These are phyloP conservation scores for Chiloscyllium punctatum DNA, from an alignment of 2,797 vertebrate species.

Conservation along the genomic window DNA sequence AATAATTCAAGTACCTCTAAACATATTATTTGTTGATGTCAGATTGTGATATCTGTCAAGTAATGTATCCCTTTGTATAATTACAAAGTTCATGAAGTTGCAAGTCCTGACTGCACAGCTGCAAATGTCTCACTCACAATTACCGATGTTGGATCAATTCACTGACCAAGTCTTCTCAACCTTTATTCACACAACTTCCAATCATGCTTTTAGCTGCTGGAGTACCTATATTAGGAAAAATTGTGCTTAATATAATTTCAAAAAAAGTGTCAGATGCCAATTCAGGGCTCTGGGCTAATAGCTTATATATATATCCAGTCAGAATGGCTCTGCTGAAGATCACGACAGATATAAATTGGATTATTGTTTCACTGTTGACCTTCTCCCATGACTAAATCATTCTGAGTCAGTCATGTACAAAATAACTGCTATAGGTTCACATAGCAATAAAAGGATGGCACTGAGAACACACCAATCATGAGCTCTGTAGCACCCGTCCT, in stretches of 20 bases:
- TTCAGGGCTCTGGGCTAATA: not conserved
- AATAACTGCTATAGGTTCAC: not conserved
- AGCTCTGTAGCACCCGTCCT: not conserved
- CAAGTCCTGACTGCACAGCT: not conserved
- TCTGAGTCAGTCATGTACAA: not conserved
- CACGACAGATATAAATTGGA: not conserved
- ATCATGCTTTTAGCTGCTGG: not conserved
- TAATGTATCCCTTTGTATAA: not conserved
- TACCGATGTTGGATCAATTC: not conserved
- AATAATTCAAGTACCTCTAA: constrained; percentile 6
- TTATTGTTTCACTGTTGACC: not conserved
- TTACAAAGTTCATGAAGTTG: not conserved
- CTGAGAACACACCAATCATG: not conserved
- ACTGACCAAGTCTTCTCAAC: not conserved
- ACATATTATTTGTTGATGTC: not conserved
- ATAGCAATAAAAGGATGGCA: not conserved
- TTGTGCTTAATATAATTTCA: not conserved
- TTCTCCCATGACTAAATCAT: not conserved
- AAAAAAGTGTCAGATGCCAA: not conserved
- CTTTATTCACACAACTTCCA: not conserved
- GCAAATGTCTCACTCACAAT: not conserved
- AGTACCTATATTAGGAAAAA: not conserved
- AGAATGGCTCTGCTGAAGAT: not conserved
- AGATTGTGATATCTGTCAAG: not conserved
- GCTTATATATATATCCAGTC: not conserved